phyloP scores from a whole-genome alignment of 2,113 vertebrate species.

The Agelaius phoeniceus region DNA sequence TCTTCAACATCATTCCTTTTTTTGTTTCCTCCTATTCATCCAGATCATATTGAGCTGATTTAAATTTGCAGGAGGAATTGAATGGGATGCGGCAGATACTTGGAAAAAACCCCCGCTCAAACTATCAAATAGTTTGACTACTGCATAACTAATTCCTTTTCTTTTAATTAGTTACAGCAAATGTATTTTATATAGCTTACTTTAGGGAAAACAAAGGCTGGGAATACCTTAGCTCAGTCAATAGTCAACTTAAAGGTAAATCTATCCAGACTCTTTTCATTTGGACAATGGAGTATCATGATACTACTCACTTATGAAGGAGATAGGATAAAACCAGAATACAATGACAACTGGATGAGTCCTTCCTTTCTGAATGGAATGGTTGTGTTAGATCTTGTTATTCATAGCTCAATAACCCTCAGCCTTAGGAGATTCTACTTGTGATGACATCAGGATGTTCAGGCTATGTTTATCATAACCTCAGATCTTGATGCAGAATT shows the following conservation, averaged over 20 bases:
- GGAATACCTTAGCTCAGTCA: not conserved
- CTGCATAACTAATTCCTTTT: not conserved
- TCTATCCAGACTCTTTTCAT: not conserved
- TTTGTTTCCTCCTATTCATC: not conserved
- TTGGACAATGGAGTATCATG: not conserved
- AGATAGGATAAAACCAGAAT: not conserved
- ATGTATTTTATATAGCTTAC: not conserved
- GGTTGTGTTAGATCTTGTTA: not conserved
- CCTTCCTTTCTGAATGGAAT: not conserved
- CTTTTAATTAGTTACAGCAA: not conserved
- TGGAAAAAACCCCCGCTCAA: fast-evolving
- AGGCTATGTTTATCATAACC: not conserved
- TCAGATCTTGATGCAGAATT: not conserved
- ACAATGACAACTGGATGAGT: not conserved
- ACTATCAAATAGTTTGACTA: not conserved
- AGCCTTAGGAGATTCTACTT: not conserved
- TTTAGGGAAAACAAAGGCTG: not conserved
- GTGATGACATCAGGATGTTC: not conserved
- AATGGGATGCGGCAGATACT: not conserved
- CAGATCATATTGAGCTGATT: not conserved
- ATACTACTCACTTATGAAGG: not conserved
- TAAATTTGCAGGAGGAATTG: not conserved
- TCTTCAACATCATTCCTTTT: not conserved
- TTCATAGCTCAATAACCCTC: not conserved
- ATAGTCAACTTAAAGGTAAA: not conserved